Conservation (phyloP, 1,140 invertebrate species). For the Drosophila pallidifrons region DNA sequence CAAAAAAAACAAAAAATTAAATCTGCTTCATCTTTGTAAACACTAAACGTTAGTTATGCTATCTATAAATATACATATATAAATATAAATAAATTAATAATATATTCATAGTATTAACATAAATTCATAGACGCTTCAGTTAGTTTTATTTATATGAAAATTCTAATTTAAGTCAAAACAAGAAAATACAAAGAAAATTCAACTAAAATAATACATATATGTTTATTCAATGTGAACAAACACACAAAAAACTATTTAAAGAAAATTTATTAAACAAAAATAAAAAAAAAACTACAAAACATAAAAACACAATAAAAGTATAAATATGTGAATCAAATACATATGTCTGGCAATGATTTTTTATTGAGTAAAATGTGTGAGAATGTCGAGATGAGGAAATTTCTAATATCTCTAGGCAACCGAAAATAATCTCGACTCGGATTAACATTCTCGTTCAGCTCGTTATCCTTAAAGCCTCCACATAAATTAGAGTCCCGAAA, state of each 20-base stretch:
- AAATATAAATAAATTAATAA: conserved; percentile 46
- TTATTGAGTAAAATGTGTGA: conserved; percentile 4
- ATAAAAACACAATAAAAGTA: conserved; percentile 62
- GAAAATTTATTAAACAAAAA: conserved; percentile 53
- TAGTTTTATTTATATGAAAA: conserved; percentile 74
- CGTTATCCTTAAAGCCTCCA: conserved; percentile 7
- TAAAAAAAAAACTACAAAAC: conserved; percentile 40
- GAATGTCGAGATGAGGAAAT: background rate
- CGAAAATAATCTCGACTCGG: background rate
- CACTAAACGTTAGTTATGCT: conserved; percentile 68
- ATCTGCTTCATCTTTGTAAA: conserved; percentile 60
- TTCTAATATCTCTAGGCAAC: background rate
- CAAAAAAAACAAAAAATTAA: conserved; percentile 24
- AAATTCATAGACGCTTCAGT: conserved; percentile 82
- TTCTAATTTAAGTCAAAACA: conserved; percentile 39
- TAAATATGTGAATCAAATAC: conserved; percentile 76
- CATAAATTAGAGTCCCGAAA: conserved; percentile 19
- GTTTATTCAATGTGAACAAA: conserved; percentile 61
- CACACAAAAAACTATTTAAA: conserved; percentile 51
- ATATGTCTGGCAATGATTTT: conserved; percentile 2
- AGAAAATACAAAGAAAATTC: conserved; percentile 44
- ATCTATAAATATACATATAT: conserved; percentile 51
- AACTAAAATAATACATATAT: conserved; percentile 59
- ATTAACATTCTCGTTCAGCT: background rate
- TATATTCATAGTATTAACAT: conserved; percentile 77